Percentiles rank a stretch among this genome's conserved stretches.
Evolutionary conservation across 2,797 vertebrate genomes (phyloP).

Genomic region (Rhyacichthys aspro): DNA sequence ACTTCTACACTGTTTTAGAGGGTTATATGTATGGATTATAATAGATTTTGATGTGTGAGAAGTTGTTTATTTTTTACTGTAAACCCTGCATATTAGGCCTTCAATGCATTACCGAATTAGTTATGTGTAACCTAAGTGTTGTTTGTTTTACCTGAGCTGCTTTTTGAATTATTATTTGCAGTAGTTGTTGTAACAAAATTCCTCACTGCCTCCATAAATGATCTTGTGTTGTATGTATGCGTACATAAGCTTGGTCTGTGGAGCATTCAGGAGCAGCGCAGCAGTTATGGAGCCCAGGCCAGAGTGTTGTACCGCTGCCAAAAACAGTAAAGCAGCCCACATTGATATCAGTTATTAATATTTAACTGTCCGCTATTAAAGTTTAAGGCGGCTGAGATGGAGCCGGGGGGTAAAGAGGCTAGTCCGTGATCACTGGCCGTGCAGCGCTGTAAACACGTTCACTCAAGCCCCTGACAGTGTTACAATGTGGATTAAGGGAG

Average conservation of each 20-base stretch:
- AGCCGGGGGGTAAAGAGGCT: slow-evolving; percentile 60
- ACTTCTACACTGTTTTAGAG: no score
- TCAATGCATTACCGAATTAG: neutral
- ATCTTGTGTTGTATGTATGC: slow-evolving; percentile 13
- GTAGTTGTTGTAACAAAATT: slow-evolving; percentile 5
- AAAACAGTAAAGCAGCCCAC: slow-evolving; percentile 79
- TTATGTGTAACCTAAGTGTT: neutral
- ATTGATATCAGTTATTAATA: slow-evolving; percentile 85
- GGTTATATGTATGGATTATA: no score
- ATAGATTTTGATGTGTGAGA: no score
- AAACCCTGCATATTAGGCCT: no score
- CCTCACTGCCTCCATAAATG: neutral
- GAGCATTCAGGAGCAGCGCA: slow-evolving; percentile 58
- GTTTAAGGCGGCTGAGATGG: slow-evolving; percentile 76
- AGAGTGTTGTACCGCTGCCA: slow-evolving; percentile 73
- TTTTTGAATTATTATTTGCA: slow-evolving; percentile 8
- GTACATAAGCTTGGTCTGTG: slow-evolving; percentile 17
- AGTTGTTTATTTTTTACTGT: no score
- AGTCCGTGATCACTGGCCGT: slow-evolving; percentile 67
- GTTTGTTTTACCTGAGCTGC: slow-evolving; percentile 6
- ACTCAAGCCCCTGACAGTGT: slow-evolving; percentile 68
- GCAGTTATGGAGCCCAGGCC: slow-evolving; percentile 67
- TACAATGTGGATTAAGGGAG: slow-evolving; percentile 66
- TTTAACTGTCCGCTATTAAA: slow-evolving; percentile 82
- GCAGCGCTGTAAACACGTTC: slow-evolving; percentile 69